phyloP scores from a whole-genome alignment of 2,888 invertebrate species.

The Dasysyrphus albostriatus region DNA sequence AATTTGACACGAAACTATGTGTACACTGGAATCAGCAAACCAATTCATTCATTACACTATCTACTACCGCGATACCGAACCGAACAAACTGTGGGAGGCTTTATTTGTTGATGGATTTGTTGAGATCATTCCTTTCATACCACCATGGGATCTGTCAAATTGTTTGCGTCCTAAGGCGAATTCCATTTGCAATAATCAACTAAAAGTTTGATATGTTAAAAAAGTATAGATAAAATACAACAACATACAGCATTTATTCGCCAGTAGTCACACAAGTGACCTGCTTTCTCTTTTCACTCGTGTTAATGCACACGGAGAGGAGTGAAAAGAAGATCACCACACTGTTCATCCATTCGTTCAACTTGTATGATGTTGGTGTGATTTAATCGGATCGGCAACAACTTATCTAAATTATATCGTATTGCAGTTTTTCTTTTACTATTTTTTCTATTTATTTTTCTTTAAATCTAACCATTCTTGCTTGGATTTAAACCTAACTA shows the following conservation, averaged over 20 bases:
- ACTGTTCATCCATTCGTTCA: background rate
- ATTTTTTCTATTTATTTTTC: background rate
- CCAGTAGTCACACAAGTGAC: slow-evolving; percentile 65
- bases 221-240: slow-evolving; percentile 3
- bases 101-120: slow-evolving; percentile 27
- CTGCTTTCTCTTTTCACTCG: slow-evolving; percentile 73
- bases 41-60: slow-evolving; percentile 15
- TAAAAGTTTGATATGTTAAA: slow-evolving; percentile 11
- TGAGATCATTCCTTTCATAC: slow-evolving; percentile 37
- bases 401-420: slow-evolving; percentile 63
- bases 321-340: slow-evolving; percentile 51
- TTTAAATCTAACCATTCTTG: slow-evolving; percentile 27
- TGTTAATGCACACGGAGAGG: slow-evolving; percentile 47
- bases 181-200: slow-evolving; percentile 44
- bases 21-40: slow-evolving; percentile 32
- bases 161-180: slow-evolving; percentile 34
- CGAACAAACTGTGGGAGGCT: slow-evolving; percentile 41
- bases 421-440: slow-evolving; percentile 37
- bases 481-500: slow-evolving; percentile 35
- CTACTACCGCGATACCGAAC: background rate
- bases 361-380: slow-evolving; percentile 30
- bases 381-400: slow-evolving; percentile 43
- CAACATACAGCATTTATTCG: background rate
- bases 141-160: slow-evolving; percentile 36
- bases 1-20: slow-evolving; percentile 36